A percentile compares a stretch with the other conserved stretches of the same genome.
phyloP scores from a whole-genome alignment of 2,797 vertebrate genomes.

The Cossypha dichroa region DNA sequence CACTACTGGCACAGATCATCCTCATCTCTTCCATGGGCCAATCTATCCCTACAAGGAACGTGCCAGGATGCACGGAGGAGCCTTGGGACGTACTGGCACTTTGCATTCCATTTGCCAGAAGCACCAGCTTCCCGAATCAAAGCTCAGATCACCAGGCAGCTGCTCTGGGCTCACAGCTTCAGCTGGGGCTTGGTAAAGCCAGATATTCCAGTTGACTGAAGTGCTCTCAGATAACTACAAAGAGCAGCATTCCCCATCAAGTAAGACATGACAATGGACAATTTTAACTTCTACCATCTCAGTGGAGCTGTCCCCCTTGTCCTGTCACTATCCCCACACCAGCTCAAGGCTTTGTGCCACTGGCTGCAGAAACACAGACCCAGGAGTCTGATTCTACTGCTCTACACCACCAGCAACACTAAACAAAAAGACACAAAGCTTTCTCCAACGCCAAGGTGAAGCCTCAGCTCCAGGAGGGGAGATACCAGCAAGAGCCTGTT shows the following conservation, averaged over 20 bases:
- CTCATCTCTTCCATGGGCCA: neutral
- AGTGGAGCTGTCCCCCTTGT: neutral
- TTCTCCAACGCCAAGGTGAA: neutral
- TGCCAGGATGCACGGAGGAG: neutral
- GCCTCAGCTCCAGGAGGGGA: neutral
- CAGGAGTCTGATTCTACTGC: neutral
- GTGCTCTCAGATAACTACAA: neutral
- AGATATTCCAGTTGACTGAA: constrained; percentile 38
- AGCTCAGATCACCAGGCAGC: neutral
- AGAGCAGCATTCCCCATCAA: neutral
- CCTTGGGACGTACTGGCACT: neutral
- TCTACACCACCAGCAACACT: neutral
- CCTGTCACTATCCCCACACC: accelerated
- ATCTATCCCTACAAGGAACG: neutral
- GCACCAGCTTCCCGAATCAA: neutral
- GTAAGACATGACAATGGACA: neutral
- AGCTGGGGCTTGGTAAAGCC: constrained; percentile 1
- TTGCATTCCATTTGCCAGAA: constrained; percentile 30
- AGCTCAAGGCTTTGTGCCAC: neutral
- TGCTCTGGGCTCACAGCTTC: neutral
- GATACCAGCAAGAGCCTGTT: neutral
- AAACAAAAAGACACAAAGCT: neutral
- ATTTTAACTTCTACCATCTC: neutral
- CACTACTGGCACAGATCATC: neutral
- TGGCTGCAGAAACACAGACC: neutral